These are phyloP conservation scores for Eutrigla gurnardus DNA, from an alignment of 2,797 vertebrate species.

Conservation along the genomic window DNA sequence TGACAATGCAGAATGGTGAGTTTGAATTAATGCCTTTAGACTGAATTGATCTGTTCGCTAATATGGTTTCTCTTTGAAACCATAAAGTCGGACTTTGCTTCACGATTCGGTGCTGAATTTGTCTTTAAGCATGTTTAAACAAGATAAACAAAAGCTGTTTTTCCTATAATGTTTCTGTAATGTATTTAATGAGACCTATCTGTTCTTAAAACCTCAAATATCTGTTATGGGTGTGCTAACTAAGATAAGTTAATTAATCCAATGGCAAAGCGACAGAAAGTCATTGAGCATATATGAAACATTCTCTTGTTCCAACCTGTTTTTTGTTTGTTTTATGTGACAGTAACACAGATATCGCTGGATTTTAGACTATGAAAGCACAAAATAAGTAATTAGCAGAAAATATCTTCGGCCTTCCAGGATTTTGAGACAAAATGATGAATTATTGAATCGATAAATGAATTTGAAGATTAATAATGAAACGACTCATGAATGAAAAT, in stretches of 20 bases:
- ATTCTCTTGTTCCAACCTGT: neutral
- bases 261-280: neutral
- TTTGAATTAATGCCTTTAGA: neutral
- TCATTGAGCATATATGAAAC: neutral
- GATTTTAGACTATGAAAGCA: neutral
- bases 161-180: neutral
- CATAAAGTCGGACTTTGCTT: too few species aligned
- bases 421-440: neutral
- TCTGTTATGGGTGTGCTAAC: neutral
- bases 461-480: neutral
- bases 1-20: conserved; percentile 53
- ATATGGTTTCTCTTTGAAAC: conserved; percentile 3
- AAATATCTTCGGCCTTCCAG: conserved; percentile 1
- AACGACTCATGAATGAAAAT: neutral
- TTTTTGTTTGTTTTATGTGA: neutral
- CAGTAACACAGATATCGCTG: neutral
- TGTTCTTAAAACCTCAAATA: neutral
- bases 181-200: neutral
- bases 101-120: too few species aligned
- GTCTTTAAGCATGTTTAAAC: neutral
- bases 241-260: neutral
- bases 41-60: neutral
- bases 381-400: neutral
- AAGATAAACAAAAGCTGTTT: neutral
- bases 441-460: neutral